Evolutionary conservation across 2,888 invertebrate species (phyloP).

Genomic region (Luperina nickerlii): DNA sequence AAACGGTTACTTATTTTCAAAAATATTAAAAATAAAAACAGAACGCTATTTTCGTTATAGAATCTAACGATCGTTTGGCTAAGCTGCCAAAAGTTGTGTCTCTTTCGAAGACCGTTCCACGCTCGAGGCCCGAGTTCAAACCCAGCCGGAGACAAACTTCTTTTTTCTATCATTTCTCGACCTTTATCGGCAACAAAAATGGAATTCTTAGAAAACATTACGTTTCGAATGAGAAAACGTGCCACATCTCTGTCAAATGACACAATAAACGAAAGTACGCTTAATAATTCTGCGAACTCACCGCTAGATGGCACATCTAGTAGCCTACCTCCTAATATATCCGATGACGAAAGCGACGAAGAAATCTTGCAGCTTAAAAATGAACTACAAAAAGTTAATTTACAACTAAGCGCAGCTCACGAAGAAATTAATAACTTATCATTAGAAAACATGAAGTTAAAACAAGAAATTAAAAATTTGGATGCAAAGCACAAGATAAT

Average conservation of each 20-base stretch:
- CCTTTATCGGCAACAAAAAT: background rate
- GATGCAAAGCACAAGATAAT: background rate
- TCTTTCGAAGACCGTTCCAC: background rate
- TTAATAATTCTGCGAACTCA: slow-evolving; percentile 2
- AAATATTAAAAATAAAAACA: background rate
- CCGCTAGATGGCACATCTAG: slow-evolving; percentile 4
- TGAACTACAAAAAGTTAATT: background rate
- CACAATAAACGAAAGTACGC: background rate
- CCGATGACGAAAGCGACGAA: background rate
- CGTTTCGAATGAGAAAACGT: background rate
- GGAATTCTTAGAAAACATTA: background rate
- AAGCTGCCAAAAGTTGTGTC: background rate
- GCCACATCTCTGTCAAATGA: background rate
- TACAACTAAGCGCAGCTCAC: background rate
- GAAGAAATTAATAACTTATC: background rate
- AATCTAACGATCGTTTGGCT: background rate
- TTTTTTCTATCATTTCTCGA: background rate
- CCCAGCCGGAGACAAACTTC: background rate
- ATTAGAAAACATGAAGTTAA: background rate
- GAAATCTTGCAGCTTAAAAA: slow-evolving; percentile 7
- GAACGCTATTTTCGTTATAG: background rate
- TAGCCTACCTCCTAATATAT: slow-evolving; percentile 7
- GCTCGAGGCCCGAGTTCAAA: background rate
- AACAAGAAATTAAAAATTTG: slow-evolving; percentile 1
- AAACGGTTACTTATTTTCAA: background rate